Percentiles rank a stretch among this genome's conserved stretches.
These are phyloP conservation scores for Saccostrea echinata DNA, from an alignment of 1,140 invertebrate genomes.

Conservation along the genomic window DNA sequence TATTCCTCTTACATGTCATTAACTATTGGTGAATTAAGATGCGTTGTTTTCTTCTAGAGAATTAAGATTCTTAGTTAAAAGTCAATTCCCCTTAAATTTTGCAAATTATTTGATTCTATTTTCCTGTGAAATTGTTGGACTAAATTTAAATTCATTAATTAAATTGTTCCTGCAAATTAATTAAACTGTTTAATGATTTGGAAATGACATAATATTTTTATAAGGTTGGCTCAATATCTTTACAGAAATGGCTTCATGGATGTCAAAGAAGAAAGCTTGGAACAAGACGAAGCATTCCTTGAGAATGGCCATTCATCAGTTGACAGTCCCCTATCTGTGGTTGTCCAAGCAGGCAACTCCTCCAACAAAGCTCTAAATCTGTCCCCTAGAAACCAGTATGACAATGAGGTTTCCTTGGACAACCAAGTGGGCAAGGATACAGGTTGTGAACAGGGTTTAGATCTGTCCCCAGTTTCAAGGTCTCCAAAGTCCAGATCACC, in stretches of 20 bases:
- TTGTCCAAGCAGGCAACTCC: neutral
- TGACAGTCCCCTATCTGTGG: neutral
- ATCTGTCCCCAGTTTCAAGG: constrained; percentile 12
- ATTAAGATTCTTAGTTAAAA: neutral
- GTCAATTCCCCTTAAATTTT: neutral
- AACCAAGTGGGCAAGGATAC: neutral
- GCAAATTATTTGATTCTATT: neutral
- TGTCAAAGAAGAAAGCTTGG: constrained; percentile 39
- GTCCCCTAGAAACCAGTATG: constrained; percentile 22
- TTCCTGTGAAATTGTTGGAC: neutral
- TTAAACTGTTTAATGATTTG: neutral
- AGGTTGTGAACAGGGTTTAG: constrained; percentile 31
- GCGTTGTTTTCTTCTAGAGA: neutral
- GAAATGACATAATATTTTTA: neutral
- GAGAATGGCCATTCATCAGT: constrained; percentile 21
- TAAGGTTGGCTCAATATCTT: no score
- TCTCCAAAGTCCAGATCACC: constrained; percentile 19
- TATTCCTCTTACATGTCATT: neutral
- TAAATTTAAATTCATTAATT: neutral
- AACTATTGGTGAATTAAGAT: neutral
- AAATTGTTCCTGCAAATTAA: neutral
- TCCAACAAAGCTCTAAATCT: constrained; percentile 6
- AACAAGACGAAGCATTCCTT: constrained; percentile 15
- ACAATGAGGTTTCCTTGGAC: constrained; percentile 8
- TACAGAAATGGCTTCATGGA: constrained; percentile 15